Percentiles rank a stretch among this genome's conserved stretches.
phyloP scores from a whole-genome alignment of 2,888 invertebrate species.

The Drosophila seclusa region DNA sequence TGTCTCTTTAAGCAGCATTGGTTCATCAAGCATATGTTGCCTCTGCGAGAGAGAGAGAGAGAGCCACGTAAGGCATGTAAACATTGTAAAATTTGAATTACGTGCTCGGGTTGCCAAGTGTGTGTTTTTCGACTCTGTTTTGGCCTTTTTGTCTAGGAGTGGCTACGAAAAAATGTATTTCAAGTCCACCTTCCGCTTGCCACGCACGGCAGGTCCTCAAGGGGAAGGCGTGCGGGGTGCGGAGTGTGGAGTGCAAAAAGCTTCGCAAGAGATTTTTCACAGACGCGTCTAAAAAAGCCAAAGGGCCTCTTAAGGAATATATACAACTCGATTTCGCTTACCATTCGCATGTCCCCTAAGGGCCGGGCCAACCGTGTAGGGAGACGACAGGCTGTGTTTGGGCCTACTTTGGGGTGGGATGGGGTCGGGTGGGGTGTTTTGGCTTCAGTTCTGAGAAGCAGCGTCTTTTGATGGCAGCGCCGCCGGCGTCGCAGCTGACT shows the following conservation, averaged over 20 bases:
- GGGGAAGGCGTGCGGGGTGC: background rate
- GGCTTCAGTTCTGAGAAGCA: conserved; percentile 24
- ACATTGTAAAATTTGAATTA: conserved; percentile 80
- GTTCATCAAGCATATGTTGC: conserved; percentile 56
- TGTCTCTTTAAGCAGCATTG: conserved; percentile 27
- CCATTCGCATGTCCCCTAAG: conserved; percentile 1
- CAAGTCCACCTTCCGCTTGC: conserved; percentile 63
- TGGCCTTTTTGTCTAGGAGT: conserved; percentile 30
- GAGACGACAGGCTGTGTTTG: too few species aligned
- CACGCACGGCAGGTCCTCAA: background rate
- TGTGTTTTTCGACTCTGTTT: conserved; percentile 9
- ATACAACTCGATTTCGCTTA: conserved; percentile 30
- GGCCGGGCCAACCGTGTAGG: background rate
- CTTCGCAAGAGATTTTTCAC: conserved; percentile 51
- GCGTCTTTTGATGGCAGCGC: conserved; percentile 53
- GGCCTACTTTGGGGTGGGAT: background rate
- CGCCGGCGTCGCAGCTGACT: conserved; percentile 34
- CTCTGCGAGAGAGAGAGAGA: background rate
- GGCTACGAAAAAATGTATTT: conserved; percentile 44
- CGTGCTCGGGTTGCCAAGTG: conserved; percentile 66
- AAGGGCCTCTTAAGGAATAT: conserved; percentile 48
- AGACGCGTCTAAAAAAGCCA: conserved; percentile 37
- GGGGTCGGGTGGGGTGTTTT: background rate
- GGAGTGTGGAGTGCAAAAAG: conserved; percentile 15
- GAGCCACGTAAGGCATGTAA: conserved; percentile 69